A percentile compares a stretch with the other conserved stretches of the same genome.
These are phyloP conservation scores for Myiopsitta monachus DNA, from an alignment of 2,113 vertebrate species.

Conservation along the genomic window DNA sequence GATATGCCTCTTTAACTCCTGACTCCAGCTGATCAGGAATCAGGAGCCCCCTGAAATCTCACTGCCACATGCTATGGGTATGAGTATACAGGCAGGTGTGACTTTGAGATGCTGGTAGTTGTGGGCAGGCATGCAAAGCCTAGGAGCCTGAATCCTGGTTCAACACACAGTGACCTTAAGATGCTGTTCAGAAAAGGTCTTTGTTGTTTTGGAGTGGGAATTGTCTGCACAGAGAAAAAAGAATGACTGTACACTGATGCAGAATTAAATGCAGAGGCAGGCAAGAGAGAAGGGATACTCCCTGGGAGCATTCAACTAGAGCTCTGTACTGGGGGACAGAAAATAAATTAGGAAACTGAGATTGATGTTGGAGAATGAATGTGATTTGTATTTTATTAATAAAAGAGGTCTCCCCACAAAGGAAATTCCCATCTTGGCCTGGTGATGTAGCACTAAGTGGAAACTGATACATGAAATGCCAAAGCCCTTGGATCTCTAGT, in stretches of 20 bases:
- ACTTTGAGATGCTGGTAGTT: background rate
- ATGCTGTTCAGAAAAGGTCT: background rate
- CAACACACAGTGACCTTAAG: background rate
- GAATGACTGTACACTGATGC: background rate
- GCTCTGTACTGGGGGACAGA: background rate
- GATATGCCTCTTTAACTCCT: background rate
- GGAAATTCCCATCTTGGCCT: slow-evolving; percentile 46
- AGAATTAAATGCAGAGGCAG: background rate
- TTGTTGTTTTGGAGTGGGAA: background rate
- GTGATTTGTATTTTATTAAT: slow-evolving; percentile 36
- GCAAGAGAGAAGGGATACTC: slow-evolving; percentile 7
- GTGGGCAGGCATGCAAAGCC: background rate
- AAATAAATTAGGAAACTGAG: slow-evolving; percentile 16
- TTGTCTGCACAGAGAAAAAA: background rate
- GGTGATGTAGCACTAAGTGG: slow-evolving; percentile 24
- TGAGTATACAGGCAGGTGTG: background rate
- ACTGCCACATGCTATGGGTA: background rate
- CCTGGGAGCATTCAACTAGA: background rate
- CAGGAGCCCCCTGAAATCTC: background rate
- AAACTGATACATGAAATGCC: slow-evolving; percentile 40
- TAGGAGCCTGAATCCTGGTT: background rate
- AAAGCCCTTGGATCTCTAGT: slow-evolving; percentile 13
- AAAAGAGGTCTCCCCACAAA: slow-evolving; percentile 40
- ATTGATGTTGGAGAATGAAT: background rate
- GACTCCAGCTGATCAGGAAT: background rate